A percentile compares a stretch with the other conserved stretches of the same genome.
Evolutionary conservation across 1,140 invertebrate genomes (phyloP).

Genomic region (Rhizoglyphus robini): DNA sequence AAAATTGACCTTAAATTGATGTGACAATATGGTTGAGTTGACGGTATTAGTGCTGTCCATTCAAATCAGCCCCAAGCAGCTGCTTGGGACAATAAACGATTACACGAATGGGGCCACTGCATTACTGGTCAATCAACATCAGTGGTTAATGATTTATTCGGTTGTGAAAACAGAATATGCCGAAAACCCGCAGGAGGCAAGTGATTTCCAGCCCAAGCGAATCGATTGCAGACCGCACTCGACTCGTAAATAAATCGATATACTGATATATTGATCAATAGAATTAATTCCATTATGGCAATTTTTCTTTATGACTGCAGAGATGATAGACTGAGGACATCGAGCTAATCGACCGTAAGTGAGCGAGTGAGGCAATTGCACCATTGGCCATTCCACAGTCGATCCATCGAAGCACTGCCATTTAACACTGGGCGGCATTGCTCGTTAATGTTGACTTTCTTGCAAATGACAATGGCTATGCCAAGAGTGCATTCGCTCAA

Average conservation of each 20-base stretch:
- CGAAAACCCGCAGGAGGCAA: too few relatives aligned
- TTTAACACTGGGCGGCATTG: background rate
- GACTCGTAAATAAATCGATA: background rate
- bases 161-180: too few relatives aligned
- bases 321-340: background rate
- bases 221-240: background rate
- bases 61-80: background rate
- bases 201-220: too few relatives aligned
- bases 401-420: background rate
- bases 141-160: too few relatives aligned
- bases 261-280: background rate
- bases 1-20: too few relatives aligned
- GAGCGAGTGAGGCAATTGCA: background rate
- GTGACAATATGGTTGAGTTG: too few relatives aligned
- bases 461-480: background rate
- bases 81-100: background rate
- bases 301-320: background rate
- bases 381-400: too few relatives aligned
- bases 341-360: background rate
- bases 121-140: background rate
- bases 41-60: background rate
- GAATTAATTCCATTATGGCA: background rate
- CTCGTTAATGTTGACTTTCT: background rate
- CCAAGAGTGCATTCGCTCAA: background rate
- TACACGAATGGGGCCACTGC: background rate